These are phyloP conservation scores for Parambassis ranga DNA, from an alignment of 2,797 vertebrate genomes.

Conservation along the genomic window DNA sequence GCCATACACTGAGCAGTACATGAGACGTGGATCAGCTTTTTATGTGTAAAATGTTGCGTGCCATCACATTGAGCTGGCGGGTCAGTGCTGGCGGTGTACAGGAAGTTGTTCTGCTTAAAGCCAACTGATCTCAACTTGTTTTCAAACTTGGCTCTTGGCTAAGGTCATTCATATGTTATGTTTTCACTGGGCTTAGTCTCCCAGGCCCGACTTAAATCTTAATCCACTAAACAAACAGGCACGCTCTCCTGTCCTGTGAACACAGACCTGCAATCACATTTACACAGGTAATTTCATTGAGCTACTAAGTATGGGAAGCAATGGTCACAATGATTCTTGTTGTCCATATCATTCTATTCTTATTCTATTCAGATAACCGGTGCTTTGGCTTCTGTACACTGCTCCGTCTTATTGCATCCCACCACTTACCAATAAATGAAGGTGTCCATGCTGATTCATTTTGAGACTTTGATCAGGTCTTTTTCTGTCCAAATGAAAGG, in stretches of 20 bases:
- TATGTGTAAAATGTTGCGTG: no score
- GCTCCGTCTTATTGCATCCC: background rate
- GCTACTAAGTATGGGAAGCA: background rate
- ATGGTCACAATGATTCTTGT: background rate
- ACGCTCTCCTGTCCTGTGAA: background rate
- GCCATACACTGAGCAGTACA: no score
- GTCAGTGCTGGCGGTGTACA: background rate
- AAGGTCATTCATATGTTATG: conserved; percentile 16
- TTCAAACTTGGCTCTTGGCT: conserved; percentile 16
- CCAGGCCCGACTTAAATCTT: conserved; percentile 17
- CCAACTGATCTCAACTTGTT: conserved; percentile 21
- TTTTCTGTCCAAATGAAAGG: no score
- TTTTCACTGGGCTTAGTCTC: conserved; percentile 30
- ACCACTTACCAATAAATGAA: background rate
- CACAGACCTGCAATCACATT: conserved; percentile 4
- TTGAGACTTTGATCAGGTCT: no score
- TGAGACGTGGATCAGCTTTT: no score
- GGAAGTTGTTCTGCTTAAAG: conserved; percentile 10
- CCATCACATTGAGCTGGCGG: background rate
- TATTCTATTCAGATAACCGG: background rate
- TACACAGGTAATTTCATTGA: background rate
- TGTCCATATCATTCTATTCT: background rate
- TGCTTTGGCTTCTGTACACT: background rate
- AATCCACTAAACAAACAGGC: conserved; percentile 35
- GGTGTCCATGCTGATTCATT: background rate